phyloP scores from a whole-genome alignment of 2,113 vertebrate genomes.

The Campylomormyrus tamandua region DNA sequence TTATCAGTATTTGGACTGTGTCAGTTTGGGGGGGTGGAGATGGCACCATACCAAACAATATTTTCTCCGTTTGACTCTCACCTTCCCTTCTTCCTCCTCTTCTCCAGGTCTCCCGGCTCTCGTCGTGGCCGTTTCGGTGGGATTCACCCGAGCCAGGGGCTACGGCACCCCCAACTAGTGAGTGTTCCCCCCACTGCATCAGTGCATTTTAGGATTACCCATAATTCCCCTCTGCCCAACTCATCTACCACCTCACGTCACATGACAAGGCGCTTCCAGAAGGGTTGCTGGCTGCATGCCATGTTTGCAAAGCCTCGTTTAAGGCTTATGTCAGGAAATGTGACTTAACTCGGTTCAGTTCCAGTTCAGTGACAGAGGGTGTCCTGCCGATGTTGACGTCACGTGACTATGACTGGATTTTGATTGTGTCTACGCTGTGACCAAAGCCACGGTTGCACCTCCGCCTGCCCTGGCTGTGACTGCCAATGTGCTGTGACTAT shows the following conservation, averaged over 20 bases:
- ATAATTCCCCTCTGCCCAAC: neutral
- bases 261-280: neutral
- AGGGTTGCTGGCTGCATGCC: neutral
- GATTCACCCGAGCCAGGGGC: conserved; percentile 90
- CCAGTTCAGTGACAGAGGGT: neutral
- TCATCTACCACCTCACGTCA: neutral
- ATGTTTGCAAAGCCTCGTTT: neutral
- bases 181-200: conserved; percentile 40
- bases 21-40: no score
- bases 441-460: no score
- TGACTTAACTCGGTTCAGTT: neutral
- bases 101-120: conserved; percentile 69
- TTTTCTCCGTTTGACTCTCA: conserved; percentile 19
- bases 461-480: neutral
- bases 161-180: conserved; percentile 90
- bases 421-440: neutral
- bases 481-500: neutral
- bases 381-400: neutral
- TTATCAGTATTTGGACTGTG: neutral
- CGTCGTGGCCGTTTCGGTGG: conserved; percentile 87
- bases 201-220: neutral
- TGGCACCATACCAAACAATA: neutral
- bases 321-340: neutral
- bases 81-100: neutral
- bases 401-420: neutral